Percentiles rank a stretch among this genome's conserved stretches.
Conservation (phyloP, 2,113 vertebrate species). For the Oryzias javanicus region DNA sequence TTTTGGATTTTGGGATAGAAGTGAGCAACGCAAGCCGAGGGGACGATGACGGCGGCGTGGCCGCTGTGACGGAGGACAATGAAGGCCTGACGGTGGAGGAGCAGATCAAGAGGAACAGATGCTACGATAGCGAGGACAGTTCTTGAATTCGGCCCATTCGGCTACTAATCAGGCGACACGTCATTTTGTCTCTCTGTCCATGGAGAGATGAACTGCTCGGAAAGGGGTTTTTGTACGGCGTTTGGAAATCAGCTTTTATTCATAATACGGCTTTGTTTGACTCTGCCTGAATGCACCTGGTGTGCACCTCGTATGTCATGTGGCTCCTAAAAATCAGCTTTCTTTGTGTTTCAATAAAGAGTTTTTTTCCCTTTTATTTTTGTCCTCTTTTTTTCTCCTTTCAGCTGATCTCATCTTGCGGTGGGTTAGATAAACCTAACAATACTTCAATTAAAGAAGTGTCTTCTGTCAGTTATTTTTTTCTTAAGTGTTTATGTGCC, state of each 20-base stretch:
- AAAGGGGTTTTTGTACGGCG: constrained; percentile 56
- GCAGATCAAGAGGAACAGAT: constrained; percentile 81
- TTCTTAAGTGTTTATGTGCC: too few species aligned
- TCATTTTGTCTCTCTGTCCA: constrained; percentile 58
- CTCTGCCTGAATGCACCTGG: constrained; percentile 77
- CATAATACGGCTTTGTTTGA: constrained; percentile 53
- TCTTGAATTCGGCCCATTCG: constrained; percentile 32
- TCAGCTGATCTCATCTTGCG: constrained; percentile 56
- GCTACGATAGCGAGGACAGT: constrained; percentile 73
- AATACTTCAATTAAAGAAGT: background rate
- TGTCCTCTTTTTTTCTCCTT: constrained; percentile 32
- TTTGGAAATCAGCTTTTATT: constrained; percentile 56
- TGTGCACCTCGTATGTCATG: constrained; percentile 66
- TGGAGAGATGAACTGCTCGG: constrained; percentile 69
- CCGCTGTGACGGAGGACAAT: constrained; percentile 51
- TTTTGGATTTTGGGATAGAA: constrained; percentile 73
- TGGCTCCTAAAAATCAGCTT: constrained; percentile 32
- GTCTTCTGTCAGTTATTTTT: too few species aligned
- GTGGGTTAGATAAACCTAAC: background rate
- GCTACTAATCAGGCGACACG: constrained; percentile 4
- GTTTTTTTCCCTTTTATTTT: constrained; percentile 13
- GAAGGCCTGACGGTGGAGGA: constrained; percentile 72
- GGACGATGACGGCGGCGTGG: constrained; percentile 14
- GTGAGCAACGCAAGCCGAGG: constrained; percentile 4
- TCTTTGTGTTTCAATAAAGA: constrained; percentile 48